phyloP scores from a whole-genome alignment of 2,113 vertebrate species.

The Empidonax alnorum region DNA sequence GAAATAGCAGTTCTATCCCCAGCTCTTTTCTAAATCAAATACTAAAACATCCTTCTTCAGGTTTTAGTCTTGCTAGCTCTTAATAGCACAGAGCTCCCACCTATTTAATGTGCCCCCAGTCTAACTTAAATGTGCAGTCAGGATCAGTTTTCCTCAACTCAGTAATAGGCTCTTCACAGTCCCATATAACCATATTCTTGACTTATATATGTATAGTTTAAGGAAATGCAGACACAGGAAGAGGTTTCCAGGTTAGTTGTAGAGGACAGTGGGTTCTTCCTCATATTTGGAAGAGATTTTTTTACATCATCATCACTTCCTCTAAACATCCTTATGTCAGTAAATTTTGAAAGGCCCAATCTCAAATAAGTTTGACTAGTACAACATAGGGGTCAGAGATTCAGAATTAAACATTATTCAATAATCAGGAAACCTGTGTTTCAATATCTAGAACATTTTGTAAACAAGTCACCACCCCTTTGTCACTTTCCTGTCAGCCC shows the following conservation, averaged over 20 bases:
- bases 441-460: not conserved
- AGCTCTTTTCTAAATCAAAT: not conserved
- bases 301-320: not conserved
- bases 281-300: not conserved
- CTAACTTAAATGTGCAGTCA: not conserved
- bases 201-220: not conserved
- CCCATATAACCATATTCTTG: not conserved
- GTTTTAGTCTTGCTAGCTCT: not conserved
- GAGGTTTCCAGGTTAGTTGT: not conserved
- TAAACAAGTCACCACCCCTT: not conserved
- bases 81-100: not conserved
- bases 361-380: not conserved
- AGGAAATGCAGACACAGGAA: not conserved
- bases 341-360: not conserved
- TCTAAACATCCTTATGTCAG: not conserved
- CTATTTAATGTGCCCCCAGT: accelerated
- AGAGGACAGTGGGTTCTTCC: not conserved
- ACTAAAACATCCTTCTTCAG: not conserved
- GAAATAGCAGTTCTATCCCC: not conserved
- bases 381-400: not conserved
- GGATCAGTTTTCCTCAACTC: not conserved
- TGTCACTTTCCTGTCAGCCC: not conserved
- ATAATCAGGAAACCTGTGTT: not conserved
- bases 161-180: not conserved
- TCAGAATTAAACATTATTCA: not conserved